Conservation (phyloP, 1,140 invertebrate species). For the Tribolium castaneum region DNA sequence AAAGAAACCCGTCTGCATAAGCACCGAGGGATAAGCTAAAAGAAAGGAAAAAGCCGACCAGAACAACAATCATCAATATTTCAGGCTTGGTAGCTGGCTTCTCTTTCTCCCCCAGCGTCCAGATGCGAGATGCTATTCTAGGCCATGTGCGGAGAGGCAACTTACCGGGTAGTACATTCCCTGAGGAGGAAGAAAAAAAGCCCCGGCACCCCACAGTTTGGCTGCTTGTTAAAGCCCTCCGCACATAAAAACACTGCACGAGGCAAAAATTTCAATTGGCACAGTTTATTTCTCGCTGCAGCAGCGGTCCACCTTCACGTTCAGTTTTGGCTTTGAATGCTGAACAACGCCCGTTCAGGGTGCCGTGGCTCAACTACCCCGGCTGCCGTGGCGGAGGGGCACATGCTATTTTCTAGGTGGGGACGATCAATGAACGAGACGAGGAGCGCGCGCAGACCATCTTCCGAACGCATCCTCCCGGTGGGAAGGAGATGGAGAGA, state of each 20-base stretch:
- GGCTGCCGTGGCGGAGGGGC: constrained; percentile 49
- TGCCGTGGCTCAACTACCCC: constrained; percentile 59
- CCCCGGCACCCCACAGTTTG: constrained; percentile 94
- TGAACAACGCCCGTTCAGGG: constrained; percentile 57
- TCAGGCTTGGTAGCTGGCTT: not conserved
- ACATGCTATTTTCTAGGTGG: constrained; percentile 45
- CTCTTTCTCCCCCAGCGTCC: constrained; percentile 4
- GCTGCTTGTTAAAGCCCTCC: constrained; percentile 74
- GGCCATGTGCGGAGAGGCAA: constrained; percentile 55
- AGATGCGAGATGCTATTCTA: constrained; percentile 25
- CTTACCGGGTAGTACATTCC: constrained; percentile 94
- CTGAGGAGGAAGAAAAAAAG: constrained; percentile 92
- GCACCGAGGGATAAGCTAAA: not conserved
- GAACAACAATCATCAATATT: not conserved
- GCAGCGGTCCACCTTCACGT: not conserved
- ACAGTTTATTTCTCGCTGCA: not conserved
- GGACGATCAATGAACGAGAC: constrained; percentile 53
- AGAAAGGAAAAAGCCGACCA: not conserved
- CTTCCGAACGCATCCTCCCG: constrained; percentile 1
- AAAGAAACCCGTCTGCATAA: not conserved
- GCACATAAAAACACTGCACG: constrained; percentile 53
- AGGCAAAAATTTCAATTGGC: constrained; percentile 30
- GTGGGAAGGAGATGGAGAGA: not conserved
- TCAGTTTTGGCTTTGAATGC: constrained; percentile 14
- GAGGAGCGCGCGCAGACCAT: constrained; percentile 44